Percentiles rank a stretch among this genome's conserved stretches.
Conservation (phyloP, 2,888 invertebrate genomes). For the Rhaphigaster nebulosa region DNA sequence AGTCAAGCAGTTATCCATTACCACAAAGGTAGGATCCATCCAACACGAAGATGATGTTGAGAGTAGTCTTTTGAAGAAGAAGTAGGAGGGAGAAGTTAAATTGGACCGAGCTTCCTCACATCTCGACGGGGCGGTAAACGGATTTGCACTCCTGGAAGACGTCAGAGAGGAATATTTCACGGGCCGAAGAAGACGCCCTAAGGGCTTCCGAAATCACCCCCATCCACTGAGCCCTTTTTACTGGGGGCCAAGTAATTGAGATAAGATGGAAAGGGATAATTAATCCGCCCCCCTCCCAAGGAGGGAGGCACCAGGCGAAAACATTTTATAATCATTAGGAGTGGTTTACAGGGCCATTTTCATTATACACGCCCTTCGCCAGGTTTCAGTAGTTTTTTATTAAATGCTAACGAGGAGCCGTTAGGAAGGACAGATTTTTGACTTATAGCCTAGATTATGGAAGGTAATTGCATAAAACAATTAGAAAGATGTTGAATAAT, state of each 20-base stretch:
- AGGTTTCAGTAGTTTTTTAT: neutral
- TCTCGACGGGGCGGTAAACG: neutral
- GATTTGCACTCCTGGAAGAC: neutral
- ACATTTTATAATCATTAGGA: slow-evolving; percentile 49
- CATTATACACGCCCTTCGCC: slow-evolving; percentile 6
- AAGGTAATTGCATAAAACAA: neutral
- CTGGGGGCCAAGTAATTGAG: slow-evolving; percentile 29
- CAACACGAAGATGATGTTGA: neutral
- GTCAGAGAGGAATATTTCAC: slow-evolving; percentile 32
- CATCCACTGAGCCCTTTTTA: neutral
- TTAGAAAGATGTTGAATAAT: slow-evolving; percentile 4
- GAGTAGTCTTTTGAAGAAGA: neutral
- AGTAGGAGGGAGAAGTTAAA: slow-evolving; percentile 8
- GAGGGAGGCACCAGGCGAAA: neutral
- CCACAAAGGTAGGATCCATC: neutral
- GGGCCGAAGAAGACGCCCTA: slow-evolving; percentile 10
- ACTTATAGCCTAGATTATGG: neutral
- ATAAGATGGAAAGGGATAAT: slow-evolving; percentile 44
- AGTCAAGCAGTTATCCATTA: neutral
- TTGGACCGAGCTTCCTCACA: neutral
- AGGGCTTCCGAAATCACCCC: slow-evolving; percentile 32
- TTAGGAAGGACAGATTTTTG: neutral
- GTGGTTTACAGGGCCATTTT: slow-evolving; percentile 48
- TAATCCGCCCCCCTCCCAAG: neutral
- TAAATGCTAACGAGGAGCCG: neutral